Evolutionary conservation across 35 echinoderm and acorn worm genomes (phyloP).

Genomic region (Anneissia japonica): DNA sequence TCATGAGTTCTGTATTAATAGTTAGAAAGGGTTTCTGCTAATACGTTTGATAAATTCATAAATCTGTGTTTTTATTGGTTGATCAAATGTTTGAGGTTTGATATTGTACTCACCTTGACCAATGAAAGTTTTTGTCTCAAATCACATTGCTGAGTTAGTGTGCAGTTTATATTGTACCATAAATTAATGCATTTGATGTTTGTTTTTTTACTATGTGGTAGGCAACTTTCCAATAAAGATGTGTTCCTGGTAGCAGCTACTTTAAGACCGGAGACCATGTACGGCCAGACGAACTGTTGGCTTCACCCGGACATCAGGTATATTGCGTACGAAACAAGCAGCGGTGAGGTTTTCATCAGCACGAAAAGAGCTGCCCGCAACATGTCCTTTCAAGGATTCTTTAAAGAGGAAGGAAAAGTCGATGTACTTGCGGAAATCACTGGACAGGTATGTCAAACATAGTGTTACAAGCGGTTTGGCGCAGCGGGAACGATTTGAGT

Average conservation of each 20-base stretch:
- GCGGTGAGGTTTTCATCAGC: constrained; percentile 76
- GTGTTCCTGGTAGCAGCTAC: constrained; percentile 86
- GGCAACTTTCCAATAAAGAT: constrained; percentile 22
- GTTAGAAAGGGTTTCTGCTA: too few relatives aligned
- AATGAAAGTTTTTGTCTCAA: too few relatives aligned
- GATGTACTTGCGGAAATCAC: constrained; percentile 47
- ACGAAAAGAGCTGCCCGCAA: constrained; percentile 75
- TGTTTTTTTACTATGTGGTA: not conserved
- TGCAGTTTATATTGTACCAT: too few relatives aligned
- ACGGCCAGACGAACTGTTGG: constrained; percentile 99
- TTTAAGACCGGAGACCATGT: constrained; percentile 94
- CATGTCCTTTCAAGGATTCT: constrained; percentile 81
- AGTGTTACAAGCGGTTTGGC: too few relatives aligned
- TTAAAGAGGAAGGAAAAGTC: constrained; percentile 63
- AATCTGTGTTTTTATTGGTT: too few relatives aligned
- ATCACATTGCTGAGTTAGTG: too few relatives aligned
- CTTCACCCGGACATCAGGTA: constrained; percentile 70
- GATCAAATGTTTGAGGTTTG: too few relatives aligned
- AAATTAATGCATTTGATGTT: too few relatives aligned
- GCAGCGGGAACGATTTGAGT: too few relatives aligned
- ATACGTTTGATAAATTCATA: too few relatives aligned
- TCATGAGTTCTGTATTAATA: too few relatives aligned
- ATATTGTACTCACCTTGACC: too few relatives aligned
- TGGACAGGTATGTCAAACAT: constrained; percentile 63
- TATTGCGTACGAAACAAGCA: constrained; percentile 69